Percentiles rank a stretch among this genome's conserved stretches.
phyloP scores from a whole-genome alignment of 2,113 vertebrate species.

The Ammodytes marinus region DNA sequence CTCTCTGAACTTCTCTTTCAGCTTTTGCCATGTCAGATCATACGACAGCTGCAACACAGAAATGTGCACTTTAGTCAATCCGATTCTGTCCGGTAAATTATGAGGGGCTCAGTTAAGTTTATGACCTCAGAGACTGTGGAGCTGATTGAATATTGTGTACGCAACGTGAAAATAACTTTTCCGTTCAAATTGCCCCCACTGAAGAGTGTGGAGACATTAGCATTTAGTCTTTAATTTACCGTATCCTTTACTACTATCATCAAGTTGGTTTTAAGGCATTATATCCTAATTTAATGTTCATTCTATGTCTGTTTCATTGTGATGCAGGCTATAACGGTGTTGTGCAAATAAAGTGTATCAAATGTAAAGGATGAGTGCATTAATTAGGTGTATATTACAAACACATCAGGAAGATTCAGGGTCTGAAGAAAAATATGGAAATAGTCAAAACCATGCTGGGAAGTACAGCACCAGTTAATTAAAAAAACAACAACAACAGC shows the following conservation, averaged over 20 bases:
- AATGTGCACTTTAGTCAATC: not conserved
- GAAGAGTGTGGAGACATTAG: no score
- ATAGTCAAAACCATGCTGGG: not conserved
- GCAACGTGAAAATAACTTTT: no score
- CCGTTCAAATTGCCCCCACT: no score
- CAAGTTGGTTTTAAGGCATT: no score
- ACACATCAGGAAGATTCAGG: not conserved
- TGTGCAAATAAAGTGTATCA: no score
- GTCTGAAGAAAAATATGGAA: not conserved
- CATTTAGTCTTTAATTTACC: no score
- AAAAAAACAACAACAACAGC: not conserved
- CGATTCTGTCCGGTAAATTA: not conserved
- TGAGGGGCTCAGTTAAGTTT: not conserved
- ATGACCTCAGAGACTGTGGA: no score
- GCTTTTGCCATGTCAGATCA: constrained; percentile 98
- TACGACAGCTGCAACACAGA: constrained; percentile 93
- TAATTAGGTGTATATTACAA: not conserved
- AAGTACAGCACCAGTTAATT: not conserved
- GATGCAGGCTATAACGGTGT: no score
- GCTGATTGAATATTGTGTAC: no score
- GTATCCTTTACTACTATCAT: no score
- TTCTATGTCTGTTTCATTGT: no score
- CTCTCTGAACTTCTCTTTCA: constrained; percentile 98
- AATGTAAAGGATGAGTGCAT: not conserved
- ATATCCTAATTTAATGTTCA: no score